Conservation (phyloP, 2,113 vertebrate species). For the Urocolius indicus region DNA sequence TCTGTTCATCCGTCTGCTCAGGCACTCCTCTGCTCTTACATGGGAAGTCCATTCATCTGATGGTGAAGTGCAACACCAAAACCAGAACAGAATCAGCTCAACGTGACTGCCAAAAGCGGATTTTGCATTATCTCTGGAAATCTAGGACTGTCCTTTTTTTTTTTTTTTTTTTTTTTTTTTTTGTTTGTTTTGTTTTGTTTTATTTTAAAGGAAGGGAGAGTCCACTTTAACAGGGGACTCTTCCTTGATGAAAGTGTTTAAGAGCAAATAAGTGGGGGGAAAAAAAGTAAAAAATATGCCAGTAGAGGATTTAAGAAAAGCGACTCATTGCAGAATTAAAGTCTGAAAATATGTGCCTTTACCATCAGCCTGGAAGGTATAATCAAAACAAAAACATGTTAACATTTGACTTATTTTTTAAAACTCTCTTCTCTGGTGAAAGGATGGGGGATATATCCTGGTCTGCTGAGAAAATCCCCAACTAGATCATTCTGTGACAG, state of each 20-base stretch:
- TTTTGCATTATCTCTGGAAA: background rate
- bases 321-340: background rate
- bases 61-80: background rate
- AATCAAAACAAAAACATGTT: slow-evolving; percentile 26
- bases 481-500: slow-evolving; percentile 40
- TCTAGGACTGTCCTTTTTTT: too few species aligned
- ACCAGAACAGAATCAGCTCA: background rate
- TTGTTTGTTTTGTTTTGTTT: too few species aligned
- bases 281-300: background rate
- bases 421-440: slow-evolving; percentile 5
- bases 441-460: background rate
- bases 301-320: background rate
- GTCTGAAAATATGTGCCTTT: background rate
- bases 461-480: slow-evolving; percentile 42
- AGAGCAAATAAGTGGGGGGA: background rate
- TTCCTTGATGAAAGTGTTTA: background rate
- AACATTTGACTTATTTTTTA: slow-evolving; percentile 1
- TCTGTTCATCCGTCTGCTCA: background rate
- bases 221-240: background rate
- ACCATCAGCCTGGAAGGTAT: background rate
- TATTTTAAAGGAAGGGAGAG: background rate
- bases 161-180: too few species aligned
- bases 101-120: background rate
- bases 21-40: background rate
- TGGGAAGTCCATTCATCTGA: rapidly evolving